Evolutionary conservation across 1,140 invertebrate species (phyloP).

Genomic region (Pseudomyrmex sp.): DNA sequence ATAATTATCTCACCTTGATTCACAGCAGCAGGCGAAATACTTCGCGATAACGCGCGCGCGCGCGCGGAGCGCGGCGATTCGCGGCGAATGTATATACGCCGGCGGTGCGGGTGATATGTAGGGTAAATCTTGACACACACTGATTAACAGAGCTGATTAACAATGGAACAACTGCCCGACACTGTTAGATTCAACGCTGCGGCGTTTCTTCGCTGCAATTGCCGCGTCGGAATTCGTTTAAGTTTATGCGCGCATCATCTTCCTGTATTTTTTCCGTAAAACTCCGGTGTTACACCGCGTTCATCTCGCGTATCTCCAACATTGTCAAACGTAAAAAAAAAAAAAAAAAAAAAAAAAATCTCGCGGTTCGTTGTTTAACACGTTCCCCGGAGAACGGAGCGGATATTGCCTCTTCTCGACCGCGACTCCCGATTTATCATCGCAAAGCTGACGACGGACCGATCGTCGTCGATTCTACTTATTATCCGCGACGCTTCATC

Average conservation of each 20-base stretch:
- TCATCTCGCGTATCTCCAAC: background rate
- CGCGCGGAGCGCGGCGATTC: background rate
- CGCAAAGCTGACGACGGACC: background rate
- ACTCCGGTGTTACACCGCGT: background rate
- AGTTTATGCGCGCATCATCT: too few relatives aligned
- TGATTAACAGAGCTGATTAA: conserved; percentile 75
- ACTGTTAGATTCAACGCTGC: conserved; percentile 30
- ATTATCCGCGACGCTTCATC: background rate
- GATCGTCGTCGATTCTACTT: background rate
- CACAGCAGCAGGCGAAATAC: conserved; percentile 42
- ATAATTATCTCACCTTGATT: conserved; percentile 51
- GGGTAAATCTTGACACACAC: conserved; percentile 78
- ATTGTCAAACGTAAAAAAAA: background rate
- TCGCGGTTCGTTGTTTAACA: background rate
- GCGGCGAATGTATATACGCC: conserved; percentile 40
- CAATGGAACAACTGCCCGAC: conserved; percentile 66
- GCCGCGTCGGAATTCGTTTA: too few relatives aligned
- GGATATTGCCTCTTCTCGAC: background rate
- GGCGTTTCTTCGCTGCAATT: background rate
- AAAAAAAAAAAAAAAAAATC: background rate
- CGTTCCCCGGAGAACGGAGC: conserved; percentile 25
- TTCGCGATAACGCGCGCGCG: background rate
- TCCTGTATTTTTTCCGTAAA: too few relatives aligned
- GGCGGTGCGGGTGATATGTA: conserved; percentile 64
- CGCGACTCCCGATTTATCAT: conserved; percentile 42